Percentiles rank a stretch among this genome's conserved stretches.
Conservation (phyloP, 1,140 invertebrate genomes). For the Battus philenor region DNA sequence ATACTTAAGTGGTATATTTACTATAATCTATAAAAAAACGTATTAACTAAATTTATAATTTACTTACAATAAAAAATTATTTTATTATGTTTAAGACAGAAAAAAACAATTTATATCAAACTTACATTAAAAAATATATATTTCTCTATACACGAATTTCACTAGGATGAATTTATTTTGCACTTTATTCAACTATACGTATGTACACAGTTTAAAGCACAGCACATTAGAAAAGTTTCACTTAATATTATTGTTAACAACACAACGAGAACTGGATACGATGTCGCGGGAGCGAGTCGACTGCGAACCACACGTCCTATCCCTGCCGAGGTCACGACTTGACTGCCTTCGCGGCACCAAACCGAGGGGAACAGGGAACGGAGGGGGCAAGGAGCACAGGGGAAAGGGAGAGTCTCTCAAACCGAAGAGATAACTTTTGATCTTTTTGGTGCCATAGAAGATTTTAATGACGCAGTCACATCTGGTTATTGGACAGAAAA, state of each 20-base stretch:
- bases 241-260: conserved; percentile 59
- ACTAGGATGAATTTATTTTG: no score
- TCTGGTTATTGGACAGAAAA: conserved; percentile 64
- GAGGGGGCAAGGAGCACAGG: conserved; percentile 34
- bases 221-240: conserved; percentile 60
- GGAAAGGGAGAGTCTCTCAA: conserved; percentile 44
- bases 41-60: no score
- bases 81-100: no score
- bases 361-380: conserved; percentile 51
- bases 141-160: no score
- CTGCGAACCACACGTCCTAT: conserved; percentile 28
- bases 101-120: no score
- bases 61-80: no score
- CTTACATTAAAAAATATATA: no score
- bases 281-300: conserved; percentile 42
- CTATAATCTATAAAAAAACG: no score
- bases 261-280: conserved; percentile 60
- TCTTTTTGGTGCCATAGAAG: conserved; percentile 69
- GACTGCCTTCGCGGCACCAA: conserved; percentile 46
- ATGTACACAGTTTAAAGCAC: conserved; percentile 38
- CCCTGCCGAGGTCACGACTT: conserved; percentile 38
- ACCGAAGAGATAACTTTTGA: conserved; percentile 71
- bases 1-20: no score
- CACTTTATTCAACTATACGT: conserved; percentile 20
- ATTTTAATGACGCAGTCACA: conserved; percentile 72